Conservation (phyloP, 2,113 vertebrate genomes). For the Perca schrenkii region DNA sequence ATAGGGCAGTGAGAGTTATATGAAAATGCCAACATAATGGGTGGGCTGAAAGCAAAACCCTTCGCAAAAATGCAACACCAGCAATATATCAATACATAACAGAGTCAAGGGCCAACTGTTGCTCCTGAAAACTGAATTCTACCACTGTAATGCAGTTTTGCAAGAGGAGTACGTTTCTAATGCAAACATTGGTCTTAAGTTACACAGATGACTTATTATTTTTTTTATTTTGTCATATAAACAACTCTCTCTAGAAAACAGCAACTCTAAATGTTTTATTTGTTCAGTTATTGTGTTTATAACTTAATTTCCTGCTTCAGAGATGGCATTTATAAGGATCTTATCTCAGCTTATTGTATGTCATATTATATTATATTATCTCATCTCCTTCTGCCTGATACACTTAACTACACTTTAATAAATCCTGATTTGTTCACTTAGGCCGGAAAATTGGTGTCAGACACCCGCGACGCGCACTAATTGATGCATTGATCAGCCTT, state of each 20-base stretch:
- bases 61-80: constrained; percentile 76
- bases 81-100: constrained; percentile 80
- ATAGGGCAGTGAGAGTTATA: constrained; percentile 68
- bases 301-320: background rate
- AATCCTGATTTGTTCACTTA: constrained; percentile 15
- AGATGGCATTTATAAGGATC: background rate
- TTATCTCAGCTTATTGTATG: background rate
- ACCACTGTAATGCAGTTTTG: constrained; percentile 26
- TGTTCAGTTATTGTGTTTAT: background rate
- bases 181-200: constrained; percentile 16
- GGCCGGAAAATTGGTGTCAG: constrained; percentile 47
- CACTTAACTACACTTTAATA: background rate
- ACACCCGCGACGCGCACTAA: constrained; percentile 64
- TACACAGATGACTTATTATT: background rate
- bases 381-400: background rate
- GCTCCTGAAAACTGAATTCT: constrained; percentile 43
- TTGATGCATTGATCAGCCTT: constrained; percentile 78
- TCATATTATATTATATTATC: constrained; percentile 2
- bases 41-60: constrained; percentile 82
- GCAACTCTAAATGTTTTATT: background rate
- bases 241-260: background rate
- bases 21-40: constrained; percentile 84
- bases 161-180: constrained; percentile 11
- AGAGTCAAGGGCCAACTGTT: constrained; percentile 55
- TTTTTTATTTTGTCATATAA: background rate